These are phyloP conservation scores for Formica exsecta DNA, from an alignment of 1,140 invertebrate species.

Conservation along the genomic window DNA sequence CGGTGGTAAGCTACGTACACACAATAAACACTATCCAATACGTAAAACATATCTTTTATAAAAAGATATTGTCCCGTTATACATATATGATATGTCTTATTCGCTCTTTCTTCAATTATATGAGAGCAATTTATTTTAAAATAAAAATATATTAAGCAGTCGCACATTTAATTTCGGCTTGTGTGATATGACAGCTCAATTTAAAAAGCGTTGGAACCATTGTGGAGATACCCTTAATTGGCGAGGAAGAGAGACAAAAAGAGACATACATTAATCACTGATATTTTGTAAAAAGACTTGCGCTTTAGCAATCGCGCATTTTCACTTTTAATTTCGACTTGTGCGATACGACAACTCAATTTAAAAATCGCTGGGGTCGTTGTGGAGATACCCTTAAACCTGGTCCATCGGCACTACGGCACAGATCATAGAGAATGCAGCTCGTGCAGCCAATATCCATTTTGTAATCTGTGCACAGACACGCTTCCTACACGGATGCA, in stretches of 20 bases:
- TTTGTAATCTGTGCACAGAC: slow-evolving; percentile 71
- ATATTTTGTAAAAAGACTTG: not conserved
- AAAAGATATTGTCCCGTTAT: not conserved
- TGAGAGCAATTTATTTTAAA: not conserved
- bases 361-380: not conserved
- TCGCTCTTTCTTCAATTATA: not conserved
- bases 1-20: slow-evolving; percentile 36
- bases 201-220: not conserved
- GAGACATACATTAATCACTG: too few relatives aligned
- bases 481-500: slow-evolving; percentile 63
- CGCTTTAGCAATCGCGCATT: not conserved
- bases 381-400: slow-evolving; percentile 43
- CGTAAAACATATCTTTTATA: not conserved
- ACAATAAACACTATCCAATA: not conserved
- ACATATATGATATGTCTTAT: too few relatives aligned
- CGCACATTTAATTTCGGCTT: not conserved
- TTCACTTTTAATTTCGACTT: not conserved
- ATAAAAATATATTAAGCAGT: not conserved
- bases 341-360: not conserved
- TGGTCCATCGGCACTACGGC: slow-evolving; percentile 50
- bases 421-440: slow-evolving; percentile 63
- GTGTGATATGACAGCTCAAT: not conserved
- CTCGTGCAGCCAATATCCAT: slow-evolving; percentile 64
- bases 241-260: not conserved
- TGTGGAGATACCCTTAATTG: slow-evolving; percentile 37